These are phyloP conservation scores for Crossocerus cetratus DNA, from an alignment of 2,888 invertebrate species.

Conservation along the genomic window DNA sequence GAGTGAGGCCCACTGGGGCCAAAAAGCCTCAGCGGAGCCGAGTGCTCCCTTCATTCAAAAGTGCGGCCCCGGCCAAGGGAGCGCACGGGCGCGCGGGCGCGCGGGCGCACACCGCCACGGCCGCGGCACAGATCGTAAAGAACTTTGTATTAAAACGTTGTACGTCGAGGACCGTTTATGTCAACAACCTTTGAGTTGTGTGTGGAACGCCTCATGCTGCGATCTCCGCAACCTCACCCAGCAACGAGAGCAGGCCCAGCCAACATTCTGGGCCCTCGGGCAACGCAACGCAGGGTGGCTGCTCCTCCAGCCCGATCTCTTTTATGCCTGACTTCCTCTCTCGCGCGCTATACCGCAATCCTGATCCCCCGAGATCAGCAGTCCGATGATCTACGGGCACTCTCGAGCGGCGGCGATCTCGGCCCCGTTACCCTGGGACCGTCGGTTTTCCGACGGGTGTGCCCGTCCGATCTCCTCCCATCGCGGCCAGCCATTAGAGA, in stretches of 20 bases:
- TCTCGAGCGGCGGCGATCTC: not conserved
- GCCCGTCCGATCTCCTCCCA: not conserved
- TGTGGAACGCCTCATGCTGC: constrained; percentile 61
- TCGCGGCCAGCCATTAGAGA: not conserved
- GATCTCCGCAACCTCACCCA: constrained; percentile 46
- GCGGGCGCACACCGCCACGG: constrained; percentile 12
- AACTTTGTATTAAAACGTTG: constrained; percentile 71
- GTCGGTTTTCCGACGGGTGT: not conserved
- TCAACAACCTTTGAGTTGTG: constrained; percentile 69
- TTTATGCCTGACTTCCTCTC: constrained; percentile 26
- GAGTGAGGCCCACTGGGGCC: constrained; percentile 50
- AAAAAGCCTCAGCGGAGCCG: too few species aligned
- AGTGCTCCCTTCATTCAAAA: constrained; percentile 39
- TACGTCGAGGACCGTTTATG: constrained; percentile 64
- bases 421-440: not conserved
- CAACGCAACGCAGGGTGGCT: constrained; percentile 50
- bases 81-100: constrained; percentile 29
- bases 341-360: not conserved
- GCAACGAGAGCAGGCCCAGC: constrained; percentile 21
- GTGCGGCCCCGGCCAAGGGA: constrained; percentile 33
- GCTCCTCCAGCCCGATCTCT: constrained; percentile 43
- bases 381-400: not conserved
- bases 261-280: constrained; percentile 35
- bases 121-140: constrained; percentile 62
- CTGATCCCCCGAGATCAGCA: not conserved